Base-by-base conservation (phyloP, 1,140 invertebrate genomes). In the Maniola jurtina region DNA sequence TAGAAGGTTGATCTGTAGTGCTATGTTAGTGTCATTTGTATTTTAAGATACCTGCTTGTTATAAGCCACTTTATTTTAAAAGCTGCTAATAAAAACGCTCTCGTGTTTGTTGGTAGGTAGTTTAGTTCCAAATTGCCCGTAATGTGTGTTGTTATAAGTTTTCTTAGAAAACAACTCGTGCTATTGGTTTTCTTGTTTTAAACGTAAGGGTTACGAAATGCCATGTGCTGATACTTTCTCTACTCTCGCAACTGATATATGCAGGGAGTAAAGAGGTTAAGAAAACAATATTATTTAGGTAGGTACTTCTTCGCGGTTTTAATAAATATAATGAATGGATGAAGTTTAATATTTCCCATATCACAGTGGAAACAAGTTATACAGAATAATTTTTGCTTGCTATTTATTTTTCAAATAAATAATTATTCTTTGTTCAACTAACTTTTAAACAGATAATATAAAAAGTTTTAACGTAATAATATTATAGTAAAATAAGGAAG, bases 181-280 rank as follows among this genome's bases (percentile, higher is more conserved):
- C 66, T 74, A 72, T 83, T 52, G 48, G 25, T 52, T 52, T 81
- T 79, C 74, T 77, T 77, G 70, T 81, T 79, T 76, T 73, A 74
- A 77, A 81, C 68, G 73, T 59, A 64, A 71, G 63, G 65, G 68
- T 88, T 82, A 86, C 78, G 81, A 84, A 83, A 85, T 82, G 68
- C 48, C 65, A 71, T 68, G 61, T 75, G 70, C 68, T 67, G 60
- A 74, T 84, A 85, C 86, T 88, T 88, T 86, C 84, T 84, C 84
- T 84, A 68, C 66, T 76, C 74, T 80, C 75, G 76, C 79, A 76
- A 79, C 70, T 80, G 73, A 81, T 84, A 76, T 76, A 66, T 67
- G 76, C 68, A 64, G 60, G 72, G 61, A 79, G 72, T 79, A 86
- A 83, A 79, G 83, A 88, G 87, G 81, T 88, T 89, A 89, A 83